Base-by-base conservation (phyloP, 1,140 invertebrate genomes). In the Papilio polytes region DNA sequence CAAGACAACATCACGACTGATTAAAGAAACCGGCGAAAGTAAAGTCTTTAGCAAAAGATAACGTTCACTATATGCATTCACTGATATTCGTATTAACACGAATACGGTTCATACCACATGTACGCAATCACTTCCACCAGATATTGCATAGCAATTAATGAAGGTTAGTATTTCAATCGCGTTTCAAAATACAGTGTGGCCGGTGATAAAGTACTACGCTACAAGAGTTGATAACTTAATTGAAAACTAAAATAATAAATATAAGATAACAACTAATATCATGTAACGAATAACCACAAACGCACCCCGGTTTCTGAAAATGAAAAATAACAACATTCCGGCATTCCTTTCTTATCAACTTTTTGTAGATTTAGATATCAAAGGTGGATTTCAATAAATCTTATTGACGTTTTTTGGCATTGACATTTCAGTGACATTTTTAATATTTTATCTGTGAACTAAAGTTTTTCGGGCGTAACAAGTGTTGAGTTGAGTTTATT, bases 1-100 rank as follows among this genome's bases (percentile, higher is more conserved):
- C 91, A 93, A 12, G 89, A 85, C 83, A 92, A 85, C 92, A 95
- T 95, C 81, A 77, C 87, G 81, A 83, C 63, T 48, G 73, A 81
- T 78, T 48, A 44, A 46, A 22, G 18, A 56, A 80, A 44, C 18
- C 20, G 26, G 18, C 51, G 8, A 46, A 53, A 22, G 18, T 66
- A 22, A 44, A 70, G 36, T 70, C 26, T 36, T 41, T 70, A 31
- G 7, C 1, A 1, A 31, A 66, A 13, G 36, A 70, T 31, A n/a
- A 41, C 36, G 36, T 41, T 41, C 22, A 70, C 10, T 31, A 63
- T 31, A 31, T 70, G 22, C 3, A 1, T 31, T 31, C 15, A 56
- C 26, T 59, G 26, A 36, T 53, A 46, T 78, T 78, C 77, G 56
- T 59, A 20, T 46, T 46, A 63, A 51, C 77, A 78, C 77, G n/a